Evolutionary conservation across 2,888 invertebrate genomes (phyloP), one percentile per base, ranked within the genome.

Genomic region (Hirtodrosophila cameraria): DNA sequence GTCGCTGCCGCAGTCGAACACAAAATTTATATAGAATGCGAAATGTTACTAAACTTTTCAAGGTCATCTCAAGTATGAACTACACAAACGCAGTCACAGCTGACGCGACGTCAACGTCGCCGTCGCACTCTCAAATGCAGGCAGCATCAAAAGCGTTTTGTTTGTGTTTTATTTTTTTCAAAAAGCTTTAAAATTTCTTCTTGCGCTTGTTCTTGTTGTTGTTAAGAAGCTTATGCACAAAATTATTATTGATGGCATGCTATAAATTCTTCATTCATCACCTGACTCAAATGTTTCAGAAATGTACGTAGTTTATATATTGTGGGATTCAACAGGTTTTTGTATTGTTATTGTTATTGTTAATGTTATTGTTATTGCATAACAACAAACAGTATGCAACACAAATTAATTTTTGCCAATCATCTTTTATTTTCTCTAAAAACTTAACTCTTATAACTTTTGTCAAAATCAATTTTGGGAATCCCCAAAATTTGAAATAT

Each of bases 1-100:
- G 18, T 5, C 18, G 5, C 18, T 2, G 18, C 18, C 18, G 2
- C 18, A 3, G 2, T 2, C 18, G 18, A 6, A 16, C 23, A 42
- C 20, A 15, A 38, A 42, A 36, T 41, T n/a, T 20, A 50, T 57
- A 35, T 59, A 58, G 46, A 77, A 64, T 74, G 53, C 61, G 55
- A 82, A 86, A 83, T 75, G 86, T 86, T 83, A 77, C 80, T 75
- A 80, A 86, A 87, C 87, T 86, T 83, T 86, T 87, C 86, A 86
- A 86, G 86, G 86, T 86, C 86, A 86, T 43, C 65, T 79, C 72
- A 83, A 87, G 80, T 79, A 77, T 86, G 80, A 86, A 86, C 84
- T 83, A 79, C 77, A 71, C 71, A 23, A 71, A 46, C 57, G 46
- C 48, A 61, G 31, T 39, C 49, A 62, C 62, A 58, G 36, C 36